These are phyloP conservation scores for Nautilus pompilius DNA, from an alignment of 1,140 invertebrate genomes.

Conservation along the genomic window DNA sequence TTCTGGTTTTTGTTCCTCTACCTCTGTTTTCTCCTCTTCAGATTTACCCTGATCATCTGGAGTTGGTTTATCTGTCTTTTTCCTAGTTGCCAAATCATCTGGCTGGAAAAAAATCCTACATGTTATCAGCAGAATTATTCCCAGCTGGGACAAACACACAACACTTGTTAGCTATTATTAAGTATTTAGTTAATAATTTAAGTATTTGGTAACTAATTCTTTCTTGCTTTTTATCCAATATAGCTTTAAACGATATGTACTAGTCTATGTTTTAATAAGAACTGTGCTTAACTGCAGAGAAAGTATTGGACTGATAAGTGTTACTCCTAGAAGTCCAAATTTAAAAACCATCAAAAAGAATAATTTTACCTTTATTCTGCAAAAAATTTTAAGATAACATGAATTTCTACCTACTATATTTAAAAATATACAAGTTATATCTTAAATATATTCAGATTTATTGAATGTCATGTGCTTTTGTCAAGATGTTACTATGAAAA, in stretches of 20 bases:
- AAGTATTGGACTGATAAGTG: not conserved
- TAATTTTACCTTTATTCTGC: not conserved
- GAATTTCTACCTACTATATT: not conserved
- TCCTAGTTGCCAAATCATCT: constrained; percentile 55
- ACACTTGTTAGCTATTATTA: not conserved
- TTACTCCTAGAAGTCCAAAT: not conserved
- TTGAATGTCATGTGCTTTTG: no score
- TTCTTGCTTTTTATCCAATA: not conserved
- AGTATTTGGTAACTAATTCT: not conserved
- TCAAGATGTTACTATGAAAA: no score
- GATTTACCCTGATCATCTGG: constrained; percentile 55
- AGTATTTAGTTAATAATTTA: not conserved
- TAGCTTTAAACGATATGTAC: constrained; percentile 4
- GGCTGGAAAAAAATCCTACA: constrained; percentile 20
- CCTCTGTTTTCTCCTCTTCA: constrained; percentile 15
- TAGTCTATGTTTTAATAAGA: not conserved
- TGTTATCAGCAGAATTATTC: not conserved
- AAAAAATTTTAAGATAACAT: not conserved
- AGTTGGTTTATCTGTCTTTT: constrained; percentile 63
- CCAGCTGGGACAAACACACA: not conserved
- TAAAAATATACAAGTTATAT: not conserved
- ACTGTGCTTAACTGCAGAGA: not conserved
- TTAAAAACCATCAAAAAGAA: not conserved
- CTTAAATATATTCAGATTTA: no score
- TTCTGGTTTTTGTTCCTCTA: constrained; percentile 22